These are phyloP conservation scores for Cyclophora albipunctata DNA, from an alignment of 2,888 invertebrate species.

Conservation along the genomic window DNA sequence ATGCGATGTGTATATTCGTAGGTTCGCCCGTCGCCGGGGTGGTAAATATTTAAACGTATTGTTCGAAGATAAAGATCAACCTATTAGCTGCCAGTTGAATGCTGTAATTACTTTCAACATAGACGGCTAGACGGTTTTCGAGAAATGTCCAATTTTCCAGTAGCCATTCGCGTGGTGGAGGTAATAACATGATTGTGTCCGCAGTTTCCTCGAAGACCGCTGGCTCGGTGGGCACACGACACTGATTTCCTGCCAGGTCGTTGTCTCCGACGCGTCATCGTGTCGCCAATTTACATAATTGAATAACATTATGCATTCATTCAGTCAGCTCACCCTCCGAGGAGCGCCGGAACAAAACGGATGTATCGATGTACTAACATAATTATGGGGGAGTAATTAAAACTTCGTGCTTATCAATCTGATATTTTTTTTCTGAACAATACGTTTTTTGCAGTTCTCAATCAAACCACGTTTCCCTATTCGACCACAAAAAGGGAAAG, in stretches of 20 bases:
- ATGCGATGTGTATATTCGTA: no score
- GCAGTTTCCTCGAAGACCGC: conserved; percentile 29
- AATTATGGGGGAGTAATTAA: conserved; percentile 18
- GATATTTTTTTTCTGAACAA: neutral
- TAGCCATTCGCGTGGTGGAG: no score
- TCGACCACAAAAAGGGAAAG: conserved; percentile 55
- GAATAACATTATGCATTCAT: conserved; percentile 67
- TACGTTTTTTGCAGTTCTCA: neutral
- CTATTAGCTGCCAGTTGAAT: no score
- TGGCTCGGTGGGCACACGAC: conserved; percentile 45
- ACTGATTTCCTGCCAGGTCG: conserved; percentile 61
- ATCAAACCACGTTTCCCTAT: conserved; percentile 17
- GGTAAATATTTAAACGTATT: no score
- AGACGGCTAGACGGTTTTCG: no score
- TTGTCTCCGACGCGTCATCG: conserved; percentile 32
- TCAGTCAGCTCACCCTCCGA: conserved; percentile 51
- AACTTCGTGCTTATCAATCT: conserved; percentile 3
- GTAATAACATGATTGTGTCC: no score
- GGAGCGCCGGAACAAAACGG: conserved; percentile 44
- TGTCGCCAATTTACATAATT: conserved; percentile 59
- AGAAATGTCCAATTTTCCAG: no score
- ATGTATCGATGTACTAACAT: conserved; percentile 23
- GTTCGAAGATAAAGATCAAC: no score
- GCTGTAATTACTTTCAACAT: no score
- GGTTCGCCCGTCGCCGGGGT: no score